Conservation (phyloP, 2,888 invertebrate species). For the Cheilosia vulpina region DNA sequence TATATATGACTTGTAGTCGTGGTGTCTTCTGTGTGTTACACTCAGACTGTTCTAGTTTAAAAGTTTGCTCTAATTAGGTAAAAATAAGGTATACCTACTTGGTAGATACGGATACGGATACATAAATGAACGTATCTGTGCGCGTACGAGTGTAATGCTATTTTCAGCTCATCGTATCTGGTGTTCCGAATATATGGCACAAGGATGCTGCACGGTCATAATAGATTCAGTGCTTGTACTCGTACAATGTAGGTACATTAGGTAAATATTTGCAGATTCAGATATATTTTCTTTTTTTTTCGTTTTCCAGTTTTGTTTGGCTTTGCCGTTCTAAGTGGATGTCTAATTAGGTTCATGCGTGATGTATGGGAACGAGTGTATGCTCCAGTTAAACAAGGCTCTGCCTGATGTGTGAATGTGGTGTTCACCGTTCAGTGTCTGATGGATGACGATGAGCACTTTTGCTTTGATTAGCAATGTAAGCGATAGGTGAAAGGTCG, state of each 20-base stretch:
- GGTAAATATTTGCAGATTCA: conserved; percentile 59
- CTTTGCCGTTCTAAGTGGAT: conserved; percentile 16
- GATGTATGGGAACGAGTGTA: conserved; percentile 4
- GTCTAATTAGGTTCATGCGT: conserved; percentile 49
- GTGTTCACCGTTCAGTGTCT: not conserved
- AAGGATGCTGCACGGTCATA: conserved; percentile 71
- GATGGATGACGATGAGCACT: not conserved
- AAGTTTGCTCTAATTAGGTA: conserved; percentile 72
- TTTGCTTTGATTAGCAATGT: not conserved
- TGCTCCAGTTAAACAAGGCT: not conserved
- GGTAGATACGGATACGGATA: conserved; percentile 18
- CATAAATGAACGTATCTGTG: conserved; percentile 21
- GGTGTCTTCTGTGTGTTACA: conserved; percentile 57
- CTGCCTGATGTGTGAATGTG: not conserved
- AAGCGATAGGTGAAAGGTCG: too few species aligned
- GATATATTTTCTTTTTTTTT: conserved; percentile 14
- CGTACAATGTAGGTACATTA: conserved; percentile 35
- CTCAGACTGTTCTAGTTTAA: conserved; percentile 63
- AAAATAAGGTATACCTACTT: conserved; percentile 42
- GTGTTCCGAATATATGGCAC: conserved; percentile 55
- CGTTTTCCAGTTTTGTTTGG: not conserved
- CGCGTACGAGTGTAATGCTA: conserved; percentile 13
- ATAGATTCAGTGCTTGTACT: conserved; percentile 55
- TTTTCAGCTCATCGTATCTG: conserved; percentile 24
- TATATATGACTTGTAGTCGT: not conserved